A percentile compares a stretch with the other conserved stretches of the same genome.
Evolutionary conservation across 2,797 vertebrate genomes (phyloP).

Genomic region (Nothura maculosa): DNA sequence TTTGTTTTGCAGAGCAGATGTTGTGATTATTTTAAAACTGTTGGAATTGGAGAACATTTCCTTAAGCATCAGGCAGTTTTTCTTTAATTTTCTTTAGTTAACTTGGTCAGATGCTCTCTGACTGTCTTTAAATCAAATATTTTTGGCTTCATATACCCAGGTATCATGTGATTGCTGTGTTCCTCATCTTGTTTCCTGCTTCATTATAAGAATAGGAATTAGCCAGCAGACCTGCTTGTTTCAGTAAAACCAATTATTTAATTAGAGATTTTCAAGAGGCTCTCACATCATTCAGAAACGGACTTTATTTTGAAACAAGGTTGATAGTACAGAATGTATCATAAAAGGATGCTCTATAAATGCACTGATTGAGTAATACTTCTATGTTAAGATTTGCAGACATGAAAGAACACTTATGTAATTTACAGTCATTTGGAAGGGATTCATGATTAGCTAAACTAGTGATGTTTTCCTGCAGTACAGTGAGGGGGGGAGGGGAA

Average conservation of each 20-base stretch:
- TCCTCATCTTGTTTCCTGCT: background rate
- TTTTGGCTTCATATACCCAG: background rate
- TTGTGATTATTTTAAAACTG: background rate
- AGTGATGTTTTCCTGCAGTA: constrained; percentile 15
- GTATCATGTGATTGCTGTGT: background rate
- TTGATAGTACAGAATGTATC: background rate
- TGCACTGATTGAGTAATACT: constrained; percentile 8
- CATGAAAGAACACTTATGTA: constrained; percentile 19
- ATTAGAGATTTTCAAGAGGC: background rate
- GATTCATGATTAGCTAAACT: constrained; percentile 46
- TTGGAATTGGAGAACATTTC: background rate
- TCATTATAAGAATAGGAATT: background rate
- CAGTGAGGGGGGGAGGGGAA: background rate
- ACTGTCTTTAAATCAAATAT: background rate
- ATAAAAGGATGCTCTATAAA: background rate
- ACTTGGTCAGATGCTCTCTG: background rate
- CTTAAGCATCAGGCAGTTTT: background rate
- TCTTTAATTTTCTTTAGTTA: background rate
- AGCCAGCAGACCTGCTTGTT: background rate
- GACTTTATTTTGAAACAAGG: background rate
- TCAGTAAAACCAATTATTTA: background rate
- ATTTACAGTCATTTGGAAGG: constrained; percentile 32
- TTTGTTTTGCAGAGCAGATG: background rate
- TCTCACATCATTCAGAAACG: background rate
- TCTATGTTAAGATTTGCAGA: constrained; percentile 27